Conservation (phyloP, 92 coral and sea anemone species). For the Palythoa heliodiscus region DNA sequence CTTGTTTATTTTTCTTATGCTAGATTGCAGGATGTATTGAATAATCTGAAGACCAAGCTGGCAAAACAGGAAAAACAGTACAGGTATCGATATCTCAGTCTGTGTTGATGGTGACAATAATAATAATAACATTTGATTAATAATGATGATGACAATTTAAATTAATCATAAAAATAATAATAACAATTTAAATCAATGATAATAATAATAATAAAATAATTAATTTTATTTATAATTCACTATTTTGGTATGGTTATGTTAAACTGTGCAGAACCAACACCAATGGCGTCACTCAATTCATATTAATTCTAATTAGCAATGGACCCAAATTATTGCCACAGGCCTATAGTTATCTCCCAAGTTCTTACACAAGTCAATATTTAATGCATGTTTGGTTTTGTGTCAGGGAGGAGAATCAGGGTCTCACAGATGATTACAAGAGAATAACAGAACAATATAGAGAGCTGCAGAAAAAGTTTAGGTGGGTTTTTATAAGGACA, state of each 20-base stretch:
- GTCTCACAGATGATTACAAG: constrained; percentile 93
- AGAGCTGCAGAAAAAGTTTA: constrained; percentile 94
- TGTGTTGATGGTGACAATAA: not conserved
- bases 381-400: not conserved
- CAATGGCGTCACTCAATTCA: too few relatives aligned
- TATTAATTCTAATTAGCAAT: too few relatives aligned
- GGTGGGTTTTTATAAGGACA: constrained; percentile 54
- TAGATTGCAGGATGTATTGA: constrained; percentile 92
- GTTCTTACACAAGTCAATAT: too few relatives aligned
- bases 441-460: constrained; percentile 97
- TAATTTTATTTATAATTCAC: too few relatives aligned
- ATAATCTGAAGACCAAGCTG: constrained; percentile 88
- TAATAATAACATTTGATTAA: too few relatives aligned
- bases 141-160: not conserved
- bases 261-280: too few relatives aligned
- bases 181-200: too few relatives aligned
- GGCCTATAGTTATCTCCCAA: too few relatives aligned
- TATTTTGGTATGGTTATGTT: too few relatives aligned
- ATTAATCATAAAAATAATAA: too few relatives aligned
- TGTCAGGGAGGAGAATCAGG: constrained; percentile 94
- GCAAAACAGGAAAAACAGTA: constrained; percentile 94
- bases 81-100: constrained; percentile 55
- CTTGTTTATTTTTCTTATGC: not conserved
- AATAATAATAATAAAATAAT: too few relatives aligned
- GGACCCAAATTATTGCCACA: too few relatives aligned